Evolutionary conservation across 2,113 vertebrate genomes (phyloP).

Genomic region (Canis aureus): DNA sequence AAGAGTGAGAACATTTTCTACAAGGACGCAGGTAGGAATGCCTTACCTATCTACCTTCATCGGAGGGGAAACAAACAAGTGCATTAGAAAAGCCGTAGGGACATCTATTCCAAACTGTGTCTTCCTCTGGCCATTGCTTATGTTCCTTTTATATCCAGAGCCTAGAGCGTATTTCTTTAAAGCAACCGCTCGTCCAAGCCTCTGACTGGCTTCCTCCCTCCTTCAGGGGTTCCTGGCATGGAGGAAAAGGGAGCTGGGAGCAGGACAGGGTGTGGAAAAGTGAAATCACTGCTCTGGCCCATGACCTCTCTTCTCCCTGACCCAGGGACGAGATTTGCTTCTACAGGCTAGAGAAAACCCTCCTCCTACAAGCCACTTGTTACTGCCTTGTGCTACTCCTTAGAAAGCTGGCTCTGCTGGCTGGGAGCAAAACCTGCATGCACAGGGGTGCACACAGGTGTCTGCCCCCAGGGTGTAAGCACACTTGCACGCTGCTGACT

Average conservation of each 20-base stretch:
- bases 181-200: not conserved
- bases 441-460: fast-evolving
- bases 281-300: not conserved
- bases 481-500: too few species aligned
- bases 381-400: not conserved
- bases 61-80: not conserved
- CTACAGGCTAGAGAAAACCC: not conserved
- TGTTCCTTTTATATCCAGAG: not conserved
- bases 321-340: not conserved
- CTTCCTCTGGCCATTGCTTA: not conserved
- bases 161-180: not conserved
- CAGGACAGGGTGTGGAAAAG: not conserved
- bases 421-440: not conserved
- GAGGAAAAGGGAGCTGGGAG: not conserved
- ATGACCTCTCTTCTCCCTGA: too few species aligned
- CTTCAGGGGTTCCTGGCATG: not conserved
- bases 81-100: not conserved
- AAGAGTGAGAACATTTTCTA: not conserved
- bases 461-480: fast-evolving
- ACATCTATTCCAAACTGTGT: fast-evolving
- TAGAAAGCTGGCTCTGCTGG: fast-evolving
- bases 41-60: not conserved
- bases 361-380: fast-evolving
- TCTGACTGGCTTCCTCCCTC: not conserved
- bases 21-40: not conserved